Evolutionary conservation across 2,797 vertebrate genomes (phyloP).

Genomic region (Microctenopoma stevenorrisi): DNA sequence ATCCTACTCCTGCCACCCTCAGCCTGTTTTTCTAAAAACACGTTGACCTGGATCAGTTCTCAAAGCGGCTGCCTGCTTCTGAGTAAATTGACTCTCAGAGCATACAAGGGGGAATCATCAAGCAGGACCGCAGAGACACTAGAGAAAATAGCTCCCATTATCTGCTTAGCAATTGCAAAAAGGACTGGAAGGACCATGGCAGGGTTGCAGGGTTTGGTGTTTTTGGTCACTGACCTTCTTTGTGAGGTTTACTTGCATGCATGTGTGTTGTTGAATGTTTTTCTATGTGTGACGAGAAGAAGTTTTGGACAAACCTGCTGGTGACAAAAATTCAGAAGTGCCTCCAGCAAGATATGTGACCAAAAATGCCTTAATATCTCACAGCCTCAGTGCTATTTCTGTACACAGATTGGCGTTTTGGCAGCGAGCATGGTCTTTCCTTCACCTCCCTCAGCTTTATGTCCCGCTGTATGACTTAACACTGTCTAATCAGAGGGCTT

Average conservation of each 20-base stretch:
- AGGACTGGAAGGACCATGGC: constrained; percentile 22
- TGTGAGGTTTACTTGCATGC: not conserved
- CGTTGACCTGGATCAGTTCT: constrained; percentile 76
- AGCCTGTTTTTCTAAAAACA: constrained; percentile 74
- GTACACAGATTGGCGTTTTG: constrained; percentile 43
- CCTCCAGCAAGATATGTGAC: constrained; percentile 38
- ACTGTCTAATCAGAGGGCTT: constrained; percentile 38
- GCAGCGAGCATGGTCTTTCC: constrained; percentile 41
- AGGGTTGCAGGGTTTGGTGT: constrained; percentile 16
- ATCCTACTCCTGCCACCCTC: constrained; percentile 5
- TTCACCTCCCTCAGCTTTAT: constrained; percentile 37
- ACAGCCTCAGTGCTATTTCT: constrained; percentile 45
- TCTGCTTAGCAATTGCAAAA: constrained; percentile 53
- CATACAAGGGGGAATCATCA: constrained; percentile 58
- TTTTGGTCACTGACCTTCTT: constrained; percentile 42
- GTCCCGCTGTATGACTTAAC: constrained; percentile 27
- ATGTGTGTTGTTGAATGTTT: not conserved
- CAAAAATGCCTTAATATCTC: constrained; percentile 45
- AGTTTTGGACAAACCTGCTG: constrained; percentile 10
- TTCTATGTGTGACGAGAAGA: not conserved
- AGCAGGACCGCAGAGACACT: constrained; percentile 45
- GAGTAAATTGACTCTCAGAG: constrained; percentile 64
- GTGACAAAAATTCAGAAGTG: constrained; percentile 41
- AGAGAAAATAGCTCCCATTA: constrained; percentile 61
- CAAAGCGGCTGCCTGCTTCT: constrained; percentile 59